A percentile compares a stretch with the other conserved stretches of the same genome.
phyloP scores from a whole-genome alignment of 53 echinoderm and acorn worm species.

The Temnopleurus reevesii region DNA sequence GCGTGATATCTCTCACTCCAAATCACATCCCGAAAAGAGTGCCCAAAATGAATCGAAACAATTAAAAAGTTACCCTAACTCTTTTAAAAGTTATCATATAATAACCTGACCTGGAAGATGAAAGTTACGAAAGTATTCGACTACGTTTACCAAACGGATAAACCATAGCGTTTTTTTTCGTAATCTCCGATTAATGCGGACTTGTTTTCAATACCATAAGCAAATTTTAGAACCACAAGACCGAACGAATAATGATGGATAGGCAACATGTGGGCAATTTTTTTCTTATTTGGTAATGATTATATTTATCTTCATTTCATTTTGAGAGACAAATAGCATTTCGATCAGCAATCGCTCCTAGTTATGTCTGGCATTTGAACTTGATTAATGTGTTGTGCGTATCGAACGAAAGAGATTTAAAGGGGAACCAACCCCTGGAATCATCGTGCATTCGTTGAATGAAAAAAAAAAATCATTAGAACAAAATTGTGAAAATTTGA shows the following conservation, averaged over 20 bases:
- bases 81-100: too few species aligned
- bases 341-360: not conserved
- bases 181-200: not conserved
- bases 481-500: too few species aligned
- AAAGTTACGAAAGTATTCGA: not conserved
- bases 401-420: constrained; percentile 5
- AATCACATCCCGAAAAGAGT: too few species aligned
- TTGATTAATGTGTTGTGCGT: constrained; percentile 46
- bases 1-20: too few species aligned
- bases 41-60: too few species aligned
- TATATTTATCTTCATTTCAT: not conserved
- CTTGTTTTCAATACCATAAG: constrained; percentile 34
- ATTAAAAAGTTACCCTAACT: too few species aligned
- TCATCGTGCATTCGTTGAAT: too few species aligned
- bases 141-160: not conserved
- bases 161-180: not conserved
- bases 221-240: not conserved
- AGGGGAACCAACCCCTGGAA: too few species aligned
- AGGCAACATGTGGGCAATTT: not conserved
- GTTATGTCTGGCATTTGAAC: constrained; percentile 14
- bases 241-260: constrained; percentile 3
- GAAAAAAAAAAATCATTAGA: too few species aligned
- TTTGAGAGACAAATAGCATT: not conserved
- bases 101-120: not conserved
- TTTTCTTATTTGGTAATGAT: too few species aligned